Percentiles rank a stretch among this genome's conserved stretches.
Conservation (phyloP, 2,797 vertebrate genomes). For the Neoniphon sammara region DNA sequence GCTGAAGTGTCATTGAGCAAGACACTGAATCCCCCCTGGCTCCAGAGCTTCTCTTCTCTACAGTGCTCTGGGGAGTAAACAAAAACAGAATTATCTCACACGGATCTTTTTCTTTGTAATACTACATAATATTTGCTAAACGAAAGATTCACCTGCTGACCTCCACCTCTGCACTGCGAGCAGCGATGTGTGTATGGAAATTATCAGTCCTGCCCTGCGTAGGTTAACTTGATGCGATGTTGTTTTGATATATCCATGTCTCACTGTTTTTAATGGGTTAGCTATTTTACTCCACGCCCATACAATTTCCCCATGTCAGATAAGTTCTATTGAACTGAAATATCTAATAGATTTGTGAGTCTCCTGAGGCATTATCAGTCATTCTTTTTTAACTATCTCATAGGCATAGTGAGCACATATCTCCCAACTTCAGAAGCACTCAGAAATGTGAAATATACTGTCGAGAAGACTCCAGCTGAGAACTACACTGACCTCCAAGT, state of each 20-base stretch:
- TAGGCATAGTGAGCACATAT: not conserved
- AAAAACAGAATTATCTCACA: no score
- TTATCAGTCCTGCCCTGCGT: not conserved
- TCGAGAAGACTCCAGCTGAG: conserved; percentile 15
- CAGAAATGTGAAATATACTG: conserved; percentile 13
- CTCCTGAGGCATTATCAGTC: conserved; percentile 3
- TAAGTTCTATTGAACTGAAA: conserved; percentile 13
- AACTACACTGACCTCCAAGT: conserved; percentile 36
- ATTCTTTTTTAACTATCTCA: conserved; percentile 24
- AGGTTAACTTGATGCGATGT: not conserved
- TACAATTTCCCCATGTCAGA: not conserved
- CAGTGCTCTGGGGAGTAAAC: no score
- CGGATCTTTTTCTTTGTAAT: no score
- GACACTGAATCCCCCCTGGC: not conserved
- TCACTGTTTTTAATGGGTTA: not conserved
- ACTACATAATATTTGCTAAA: no score
- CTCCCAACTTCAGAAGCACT: conserved; percentile 22
- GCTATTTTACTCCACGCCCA: not conserved
- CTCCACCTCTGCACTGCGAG: not conserved
- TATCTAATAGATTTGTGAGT: not conserved
- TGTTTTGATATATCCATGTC: not conserved
- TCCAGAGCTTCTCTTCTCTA: no score
- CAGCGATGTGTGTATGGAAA: not conserved
- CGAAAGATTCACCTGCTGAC: not conserved
- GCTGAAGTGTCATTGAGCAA: not conserved